These are phyloP conservation scores for Ascaphus truei DNA, from an alignment of 2,113 vertebrate genomes.

Conservation along the genomic window DNA sequence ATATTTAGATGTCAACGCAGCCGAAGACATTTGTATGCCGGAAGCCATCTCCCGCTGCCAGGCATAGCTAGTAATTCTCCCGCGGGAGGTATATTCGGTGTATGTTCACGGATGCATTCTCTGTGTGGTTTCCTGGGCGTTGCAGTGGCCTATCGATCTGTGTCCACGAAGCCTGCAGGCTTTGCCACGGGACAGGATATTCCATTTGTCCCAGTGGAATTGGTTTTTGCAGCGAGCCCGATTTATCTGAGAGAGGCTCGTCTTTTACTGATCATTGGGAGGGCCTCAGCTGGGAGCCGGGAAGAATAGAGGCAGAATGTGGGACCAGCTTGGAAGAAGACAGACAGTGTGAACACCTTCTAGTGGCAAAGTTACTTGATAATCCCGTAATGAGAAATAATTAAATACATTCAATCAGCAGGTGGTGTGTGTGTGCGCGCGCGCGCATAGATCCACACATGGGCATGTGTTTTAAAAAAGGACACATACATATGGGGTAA, in stretches of 20 bases:
- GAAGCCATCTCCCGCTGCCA: background rate
- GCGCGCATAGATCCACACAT: no score
- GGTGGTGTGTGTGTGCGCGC: no score
- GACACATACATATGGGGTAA: no score
- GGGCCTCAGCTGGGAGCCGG: background rate
- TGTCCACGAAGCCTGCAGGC: background rate
- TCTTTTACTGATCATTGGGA: no score
- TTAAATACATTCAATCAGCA: no score
- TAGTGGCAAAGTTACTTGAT: no score
- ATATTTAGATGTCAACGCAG: background rate
- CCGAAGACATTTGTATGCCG: background rate
- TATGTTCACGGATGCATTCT: background rate
- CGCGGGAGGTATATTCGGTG: conserved; percentile 7
- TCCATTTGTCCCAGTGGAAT: background rate
- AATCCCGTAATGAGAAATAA: no score
- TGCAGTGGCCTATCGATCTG: conserved; percentile 21
- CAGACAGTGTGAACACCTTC: no score
- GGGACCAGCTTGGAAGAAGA: no score
- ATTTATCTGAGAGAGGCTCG: no score
- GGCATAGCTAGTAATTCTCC: conserved; percentile 9
- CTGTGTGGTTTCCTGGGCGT: conserved; percentile 22
- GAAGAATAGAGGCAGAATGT: no score
- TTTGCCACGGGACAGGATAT: background rate
- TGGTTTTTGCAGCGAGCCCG: background rate
- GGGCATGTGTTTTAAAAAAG: no score